These are phyloP conservation scores for Bombus turneri DNA, from an alignment of 1,140 invertebrate species.

Conservation along the genomic window DNA sequence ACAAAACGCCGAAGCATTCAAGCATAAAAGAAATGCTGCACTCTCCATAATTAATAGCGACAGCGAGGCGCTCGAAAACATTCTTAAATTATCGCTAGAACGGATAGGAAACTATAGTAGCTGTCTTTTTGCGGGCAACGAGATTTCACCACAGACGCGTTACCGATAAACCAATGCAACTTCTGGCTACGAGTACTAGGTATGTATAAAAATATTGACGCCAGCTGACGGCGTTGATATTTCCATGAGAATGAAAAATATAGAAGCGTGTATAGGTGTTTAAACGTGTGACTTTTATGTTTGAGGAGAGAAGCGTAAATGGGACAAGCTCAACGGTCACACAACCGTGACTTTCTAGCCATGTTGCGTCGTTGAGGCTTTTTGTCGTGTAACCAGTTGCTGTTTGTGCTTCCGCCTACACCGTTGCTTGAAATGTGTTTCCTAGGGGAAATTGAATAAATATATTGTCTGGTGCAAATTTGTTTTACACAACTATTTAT, in stretches of 20 bases:
- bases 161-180: background rate
- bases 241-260: conserved; percentile 9
- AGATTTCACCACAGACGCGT: conserved; percentile 16
- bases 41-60: background rate
- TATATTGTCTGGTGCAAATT: background rate
- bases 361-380: background rate
- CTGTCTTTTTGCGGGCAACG: background rate
- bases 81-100: background rate
- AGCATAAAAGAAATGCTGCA: background rate
- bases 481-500: background rate
- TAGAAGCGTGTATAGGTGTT: background rate
- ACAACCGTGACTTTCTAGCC: conserved; percentile 37
- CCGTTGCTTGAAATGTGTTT: background rate
- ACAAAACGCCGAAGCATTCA: background rate
- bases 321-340: conserved; percentile 21
- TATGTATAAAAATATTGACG: background rate
- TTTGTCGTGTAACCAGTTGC: conserved; percentile 1
- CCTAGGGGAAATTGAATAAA: background rate
- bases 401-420: conserved; percentile 24
- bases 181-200: background rate
- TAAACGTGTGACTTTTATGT: background rate
- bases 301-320: conserved; percentile 19
- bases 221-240: background rate
- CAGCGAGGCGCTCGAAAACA: background rate
- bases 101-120: background rate